Conservation (phyloP, 1,140 invertebrate genomes). For the Eupeodes corollae region DNA sequence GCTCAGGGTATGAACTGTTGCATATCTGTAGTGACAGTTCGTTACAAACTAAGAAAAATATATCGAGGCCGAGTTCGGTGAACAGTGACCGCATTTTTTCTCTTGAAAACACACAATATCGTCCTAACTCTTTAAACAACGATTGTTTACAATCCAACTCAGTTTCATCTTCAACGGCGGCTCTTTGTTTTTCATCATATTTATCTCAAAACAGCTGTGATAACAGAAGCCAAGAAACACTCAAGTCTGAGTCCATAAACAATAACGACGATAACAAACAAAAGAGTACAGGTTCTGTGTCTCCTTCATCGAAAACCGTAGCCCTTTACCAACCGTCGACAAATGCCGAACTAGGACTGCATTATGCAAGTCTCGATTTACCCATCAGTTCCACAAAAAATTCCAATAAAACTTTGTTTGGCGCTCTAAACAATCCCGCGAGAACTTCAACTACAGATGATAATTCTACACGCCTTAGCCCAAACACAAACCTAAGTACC, state of each 20-base stretch:
- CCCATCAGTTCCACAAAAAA: slow-evolving; percentile 30
- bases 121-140: slow-evolving; percentile 8
- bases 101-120: slow-evolving; percentile 18
- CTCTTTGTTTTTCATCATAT: slow-evolving; percentile 5
- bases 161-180: slow-evolving; percentile 5
- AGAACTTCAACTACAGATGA: slow-evolving; percentile 2
- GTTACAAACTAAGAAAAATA: slow-evolving; percentile 22
- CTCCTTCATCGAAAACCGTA: slow-evolving; percentile 10
- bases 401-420: slow-evolving; percentile 7
- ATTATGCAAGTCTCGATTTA: slow-evolving; percentile 57
- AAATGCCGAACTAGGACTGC: slow-evolving; percentile 40
- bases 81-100: slow-evolving; percentile 10
- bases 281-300: slow-evolving; percentile 1
- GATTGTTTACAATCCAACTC: not conserved
- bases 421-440: slow-evolving; percentile 4
- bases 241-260: not conserved
- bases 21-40: slow-evolving; percentile 33
- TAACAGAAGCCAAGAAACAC: not conserved
- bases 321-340: slow-evolving; percentile 35
- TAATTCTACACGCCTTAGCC: slow-evolving; percentile 16
- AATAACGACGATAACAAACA: not conserved
- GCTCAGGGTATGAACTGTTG: slow-evolving; percentile 25
- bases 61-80: slow-evolving; percentile 23
- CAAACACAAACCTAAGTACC: slow-evolving; percentile 30
- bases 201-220: not conserved